Evolutionary conservation across 2,113 vertebrate species (phyloP).

Genomic region (Ciconia maguari): DNA sequence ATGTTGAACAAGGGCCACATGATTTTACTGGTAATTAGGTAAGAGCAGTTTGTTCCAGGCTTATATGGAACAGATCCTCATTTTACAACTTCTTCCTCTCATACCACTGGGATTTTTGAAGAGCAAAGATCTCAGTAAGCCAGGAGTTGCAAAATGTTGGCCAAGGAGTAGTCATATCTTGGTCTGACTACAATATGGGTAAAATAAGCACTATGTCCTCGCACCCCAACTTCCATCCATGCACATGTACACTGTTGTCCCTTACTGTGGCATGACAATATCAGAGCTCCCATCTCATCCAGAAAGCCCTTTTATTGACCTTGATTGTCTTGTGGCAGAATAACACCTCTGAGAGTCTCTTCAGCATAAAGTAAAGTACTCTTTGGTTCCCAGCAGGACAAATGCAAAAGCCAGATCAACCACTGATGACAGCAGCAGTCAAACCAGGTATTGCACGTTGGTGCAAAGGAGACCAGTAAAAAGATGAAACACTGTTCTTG

Average conservation of each 20-base stretch:
- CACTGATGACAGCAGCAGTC: not conserved
- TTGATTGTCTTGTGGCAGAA: not conserved
- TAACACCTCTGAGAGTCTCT: not conserved
- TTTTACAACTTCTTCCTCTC: not conserved
- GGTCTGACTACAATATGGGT: not conserved
- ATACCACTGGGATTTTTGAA: not conserved
- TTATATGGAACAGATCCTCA: not conserved
- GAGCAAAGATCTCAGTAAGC: not conserved
- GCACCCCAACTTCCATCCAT: not conserved
- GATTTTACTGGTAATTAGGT: not conserved
- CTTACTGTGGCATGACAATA: not conserved
- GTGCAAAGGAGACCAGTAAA: not conserved
- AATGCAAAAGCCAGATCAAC: not conserved
- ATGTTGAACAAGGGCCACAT: not conserved
- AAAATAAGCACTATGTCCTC: not conserved
- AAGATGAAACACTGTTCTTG: not conserved
- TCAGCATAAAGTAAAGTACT: rapidly evolving
- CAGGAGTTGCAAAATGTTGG: not conserved
- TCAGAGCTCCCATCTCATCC: not conserved
- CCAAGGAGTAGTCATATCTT: not conserved
- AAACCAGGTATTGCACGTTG: rapidly evolving
- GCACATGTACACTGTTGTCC: not conserved
- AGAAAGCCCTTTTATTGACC: not conserved
- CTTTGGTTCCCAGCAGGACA: not conserved
- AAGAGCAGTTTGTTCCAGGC: not conserved